These are phyloP conservation scores for Drosophila infuscata DNA, from an alignment of 2,888 invertebrate species.

Conservation along the genomic window DNA sequence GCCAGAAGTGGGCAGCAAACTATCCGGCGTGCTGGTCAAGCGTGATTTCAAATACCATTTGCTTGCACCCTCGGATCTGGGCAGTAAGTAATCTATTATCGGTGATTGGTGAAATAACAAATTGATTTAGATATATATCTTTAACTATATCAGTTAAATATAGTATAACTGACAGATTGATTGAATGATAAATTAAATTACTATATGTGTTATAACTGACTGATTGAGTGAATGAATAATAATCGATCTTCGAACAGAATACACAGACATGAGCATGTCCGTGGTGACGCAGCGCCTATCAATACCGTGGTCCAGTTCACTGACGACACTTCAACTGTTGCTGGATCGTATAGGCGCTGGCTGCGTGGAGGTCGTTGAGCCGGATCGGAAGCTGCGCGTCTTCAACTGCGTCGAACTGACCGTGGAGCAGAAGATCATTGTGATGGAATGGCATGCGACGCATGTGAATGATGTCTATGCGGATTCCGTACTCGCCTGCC, in stretches of 20 bases:
- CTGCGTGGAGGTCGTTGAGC: slow-evolving; percentile 89
- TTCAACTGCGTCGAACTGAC: slow-evolving; percentile 94
- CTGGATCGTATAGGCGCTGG: slow-evolving; percentile 90
- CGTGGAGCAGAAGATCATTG: slow-evolving; percentile 92
- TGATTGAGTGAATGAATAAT: too few species aligned
- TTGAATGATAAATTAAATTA: background rate
- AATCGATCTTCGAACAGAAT: slow-evolving; percentile 86
- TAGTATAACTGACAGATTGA: background rate
- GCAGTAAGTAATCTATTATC: slow-evolving; percentile 86
- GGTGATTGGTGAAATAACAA: background rate
- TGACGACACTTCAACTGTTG: slow-evolving; percentile 90
- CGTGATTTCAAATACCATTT: slow-evolving; percentile 99
- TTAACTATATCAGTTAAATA: background rate
- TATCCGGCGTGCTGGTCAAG: slow-evolving; percentile 98
- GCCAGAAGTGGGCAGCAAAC: slow-evolving; percentile 90
- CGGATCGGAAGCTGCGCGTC: slow-evolving; percentile 91
- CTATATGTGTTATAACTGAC: too few species aligned
- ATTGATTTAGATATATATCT: background rate
- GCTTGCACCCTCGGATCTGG: slow-evolving; percentile 94
- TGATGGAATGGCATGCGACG: slow-evolving; percentile 97
- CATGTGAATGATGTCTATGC: slow-evolving; percentile 99
- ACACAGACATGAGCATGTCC: slow-evolving; percentile 97
- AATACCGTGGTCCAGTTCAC: slow-evolving; percentile 90
- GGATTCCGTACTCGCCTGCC: slow-evolving; percentile 95
- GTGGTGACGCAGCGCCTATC: slow-evolving; percentile 97